Conservation (phyloP, 2,888 invertebrate genomes). For the Drosophila quasianomalipes region DNA sequence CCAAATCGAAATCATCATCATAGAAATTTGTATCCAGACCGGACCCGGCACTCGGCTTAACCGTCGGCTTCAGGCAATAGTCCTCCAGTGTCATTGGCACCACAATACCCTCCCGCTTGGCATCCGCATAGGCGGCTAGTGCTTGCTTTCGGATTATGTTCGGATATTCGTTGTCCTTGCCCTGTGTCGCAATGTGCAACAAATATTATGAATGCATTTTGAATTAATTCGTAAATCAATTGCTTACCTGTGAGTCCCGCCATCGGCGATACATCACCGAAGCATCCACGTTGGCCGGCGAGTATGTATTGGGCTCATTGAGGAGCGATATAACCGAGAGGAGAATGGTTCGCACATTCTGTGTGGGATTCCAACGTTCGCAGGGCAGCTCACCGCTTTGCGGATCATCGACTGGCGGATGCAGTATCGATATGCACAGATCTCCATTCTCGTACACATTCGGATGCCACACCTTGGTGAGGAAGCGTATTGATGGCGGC, state of each 20-base stretch:
- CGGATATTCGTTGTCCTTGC: slow-evolving; percentile 99
- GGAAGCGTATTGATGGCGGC: slow-evolving; percentile 98
- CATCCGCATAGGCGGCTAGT: slow-evolving; percentile 96
- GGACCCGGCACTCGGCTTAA: slow-evolving; percentile 93
- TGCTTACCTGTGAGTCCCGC: slow-evolving; percentile 93
- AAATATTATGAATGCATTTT: background rate
- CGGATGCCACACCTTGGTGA: slow-evolving; percentile 99
- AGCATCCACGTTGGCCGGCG: slow-evolving; percentile 99
- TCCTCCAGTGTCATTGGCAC: slow-evolving; percentile 99
- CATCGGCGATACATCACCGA: slow-evolving; percentile 99
- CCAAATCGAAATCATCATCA: slow-evolving; percentile 97
- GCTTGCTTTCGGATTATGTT: slow-evolving; percentile 99
- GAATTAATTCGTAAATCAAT: background rate
- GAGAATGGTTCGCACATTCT: slow-evolving; percentile 99
- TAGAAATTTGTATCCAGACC: slow-evolving; percentile 97
- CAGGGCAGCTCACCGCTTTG: slow-evolving; percentile 99
- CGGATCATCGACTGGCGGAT: slow-evolving; percentile 99
- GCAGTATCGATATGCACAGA: slow-evolving; percentile 99
- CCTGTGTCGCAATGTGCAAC: slow-evolving; percentile 84
- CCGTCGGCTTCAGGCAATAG: slow-evolving; percentile 97
- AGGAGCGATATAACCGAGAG: slow-evolving; percentile 99
- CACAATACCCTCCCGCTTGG: slow-evolving; percentile 97
- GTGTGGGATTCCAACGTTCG: slow-evolving; percentile 99
- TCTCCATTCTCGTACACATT: slow-evolving; percentile 99
- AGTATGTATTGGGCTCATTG: slow-evolving; percentile 99